Evolutionary conservation across 2,888 invertebrate species (phyloP).

Genomic region (Meiosimyza platycephala): DNA sequence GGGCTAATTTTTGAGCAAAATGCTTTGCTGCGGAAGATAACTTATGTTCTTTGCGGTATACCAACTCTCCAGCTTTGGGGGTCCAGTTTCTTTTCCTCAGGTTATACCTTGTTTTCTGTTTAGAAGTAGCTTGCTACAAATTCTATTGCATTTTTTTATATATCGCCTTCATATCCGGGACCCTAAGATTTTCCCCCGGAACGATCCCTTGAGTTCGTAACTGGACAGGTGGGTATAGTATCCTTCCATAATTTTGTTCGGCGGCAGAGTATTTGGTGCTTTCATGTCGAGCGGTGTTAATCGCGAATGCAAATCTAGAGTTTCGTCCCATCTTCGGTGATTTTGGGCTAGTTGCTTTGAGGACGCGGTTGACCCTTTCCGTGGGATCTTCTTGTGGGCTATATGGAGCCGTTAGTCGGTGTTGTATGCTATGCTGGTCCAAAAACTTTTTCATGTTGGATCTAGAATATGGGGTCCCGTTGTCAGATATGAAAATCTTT

Average conservation of each 20-base stretch:
- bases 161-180: too few relatives aligned
- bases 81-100: background rate
- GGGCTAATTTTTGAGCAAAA: background rate
- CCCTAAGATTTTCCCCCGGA: too few relatives aligned
- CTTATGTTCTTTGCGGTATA: background rate
- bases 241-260: too few relatives aligned
- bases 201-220: background rate
- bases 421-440: background rate
- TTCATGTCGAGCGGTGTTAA: too few relatives aligned
- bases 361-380: background rate
- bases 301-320: background rate
- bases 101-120: too few relatives aligned
- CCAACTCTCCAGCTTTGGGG: background rate
- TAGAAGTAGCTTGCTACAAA: too few relatives aligned
- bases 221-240: too few relatives aligned
- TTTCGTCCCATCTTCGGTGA: too few relatives aligned
- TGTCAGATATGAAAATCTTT: constrained; percentile 27
- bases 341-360: too few relatives aligned
- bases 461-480: constrained; percentile 26
- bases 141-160: too few relatives aligned
- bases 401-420: background rate
- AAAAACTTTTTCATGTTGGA: background rate
- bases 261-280: too few relatives aligned
- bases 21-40: background rate
- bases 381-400: background rate